Base-by-base conservation (phyloP, 2,888 invertebrate species). In the Lamellibrachia columna region DNA sequence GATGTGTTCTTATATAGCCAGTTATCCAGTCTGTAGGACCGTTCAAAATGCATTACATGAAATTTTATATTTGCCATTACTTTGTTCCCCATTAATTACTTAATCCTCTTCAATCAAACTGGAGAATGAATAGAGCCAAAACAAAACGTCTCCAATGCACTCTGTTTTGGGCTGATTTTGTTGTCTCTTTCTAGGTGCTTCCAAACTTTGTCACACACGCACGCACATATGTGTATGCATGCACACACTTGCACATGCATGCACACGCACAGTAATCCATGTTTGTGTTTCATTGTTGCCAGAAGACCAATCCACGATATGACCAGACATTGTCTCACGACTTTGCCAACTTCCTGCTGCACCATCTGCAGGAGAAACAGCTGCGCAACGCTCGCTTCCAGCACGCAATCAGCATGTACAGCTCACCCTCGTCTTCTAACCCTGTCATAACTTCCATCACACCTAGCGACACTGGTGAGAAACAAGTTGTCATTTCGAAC, bases 341-440 rank as follows among this genome's bases (percentile, higher is more conserved):
- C 52, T 93, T 93, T 15, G 60, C 92, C 53, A 52, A 55, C 3
- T 94, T 94, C 52, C 91, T 94, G 58, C 22, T 94, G 55, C 93
- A 93, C 40, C 92, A 92, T 15, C 92, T 94, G 52, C 92, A 93
- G 55, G 94, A 94, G 92, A 94, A 93, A 55, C 93, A 93, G 90
- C 91, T 90, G 22, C 92, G 94, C 8, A 93, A 93, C 75, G 92
- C 22, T 22, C 75, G 75, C 15, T 11, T 75, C 75, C 75, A 75
- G n/a, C 75, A 22, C 75, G 75, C 75, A 6, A 15, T 75, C 75
- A 11, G 2, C 9, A 9, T 55, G 55, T 55, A 55, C 9, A 55
- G 9, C 55, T 9, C 55, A 55, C 55, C 7, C 3, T 3, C 40
- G 40, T 40, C 40, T 40, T 40, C 40, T 40, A 40, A 22, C 15